Evolutionary conservation across 23 tunicate genomes (phyloP).

Genomic region (Styela clava): DNA sequence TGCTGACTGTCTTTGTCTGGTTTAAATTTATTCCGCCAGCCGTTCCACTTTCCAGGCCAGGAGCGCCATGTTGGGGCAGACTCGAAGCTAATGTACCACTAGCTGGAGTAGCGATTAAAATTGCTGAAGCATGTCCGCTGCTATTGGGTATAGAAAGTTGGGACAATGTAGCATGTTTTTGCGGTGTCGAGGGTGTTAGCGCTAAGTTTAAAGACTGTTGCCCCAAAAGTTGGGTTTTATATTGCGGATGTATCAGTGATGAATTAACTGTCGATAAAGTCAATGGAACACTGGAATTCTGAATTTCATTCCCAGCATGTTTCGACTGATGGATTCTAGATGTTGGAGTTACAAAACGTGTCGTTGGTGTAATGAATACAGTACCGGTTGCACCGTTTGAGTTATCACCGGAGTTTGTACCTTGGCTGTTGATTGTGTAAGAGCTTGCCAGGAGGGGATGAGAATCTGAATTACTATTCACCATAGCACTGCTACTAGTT

Average conservation of each 20-base stretch:
- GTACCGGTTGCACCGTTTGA: not conserved
- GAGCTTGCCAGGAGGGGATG: not conserved
- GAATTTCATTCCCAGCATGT: not conserved
- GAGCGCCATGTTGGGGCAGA: constrained; percentile 2
- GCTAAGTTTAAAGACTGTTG: constrained; percentile 26
- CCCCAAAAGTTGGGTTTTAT: not conserved
- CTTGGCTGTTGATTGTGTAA: not conserved
- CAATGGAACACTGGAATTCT: constrained; percentile 9
- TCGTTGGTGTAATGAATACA: constrained; percentile 4
- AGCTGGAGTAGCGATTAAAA: constrained; percentile 23
- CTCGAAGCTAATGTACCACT: constrained; percentile 25
- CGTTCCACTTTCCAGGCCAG: constrained; percentile 1
- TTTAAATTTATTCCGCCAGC: not conserved
- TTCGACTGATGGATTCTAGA: constrained; percentile 1
- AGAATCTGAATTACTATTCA: not conserved
- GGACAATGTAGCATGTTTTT: constrained; percentile 19
- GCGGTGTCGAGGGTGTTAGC: constrained; percentile 25
- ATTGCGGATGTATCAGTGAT: constrained; percentile 5
- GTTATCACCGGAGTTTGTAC: not conserved
- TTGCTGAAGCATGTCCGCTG: constrained; percentile 15
- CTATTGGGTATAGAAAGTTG: constrained; percentile 26
- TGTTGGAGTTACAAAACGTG: constrained; percentile 12
- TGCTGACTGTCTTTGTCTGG: constrained; percentile 68
- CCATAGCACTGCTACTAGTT: not conserved
- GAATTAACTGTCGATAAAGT: constrained; percentile 5